A percentile compares a stretch with the other conserved stretches of the same genome.
Evolutionary conservation across 1,140 invertebrate genomes (phyloP).

Genomic region (Listronotus oregonensis): DNA sequence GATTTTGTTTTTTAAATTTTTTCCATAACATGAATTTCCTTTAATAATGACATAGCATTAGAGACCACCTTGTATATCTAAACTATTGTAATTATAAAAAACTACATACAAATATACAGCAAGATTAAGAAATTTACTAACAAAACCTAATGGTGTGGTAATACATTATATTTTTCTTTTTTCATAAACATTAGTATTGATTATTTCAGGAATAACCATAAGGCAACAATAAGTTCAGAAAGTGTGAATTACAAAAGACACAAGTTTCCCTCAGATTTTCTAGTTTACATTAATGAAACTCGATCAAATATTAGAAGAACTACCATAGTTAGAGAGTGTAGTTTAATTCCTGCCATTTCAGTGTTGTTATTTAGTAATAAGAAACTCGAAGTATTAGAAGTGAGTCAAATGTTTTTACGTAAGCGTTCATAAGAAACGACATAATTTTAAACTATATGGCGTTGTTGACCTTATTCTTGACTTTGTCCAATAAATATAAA

Average conservation of each 20-base stretch:
- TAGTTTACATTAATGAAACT: slow-evolving; percentile 54
- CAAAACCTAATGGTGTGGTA: no score
- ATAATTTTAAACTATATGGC: no score
- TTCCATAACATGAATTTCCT: no score
- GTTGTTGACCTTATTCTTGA: no score
- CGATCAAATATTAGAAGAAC: slow-evolving; percentile 51
- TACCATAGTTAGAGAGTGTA: slow-evolving; percentile 52
- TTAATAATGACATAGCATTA: no score
- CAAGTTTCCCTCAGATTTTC: slow-evolving; percentile 46
- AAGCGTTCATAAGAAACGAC: no score
- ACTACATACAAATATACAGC: no score
- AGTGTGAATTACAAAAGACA: slow-evolving; percentile 51
- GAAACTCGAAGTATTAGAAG: slow-evolving; percentile 41
- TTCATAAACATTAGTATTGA: not conserved
- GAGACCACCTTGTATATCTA: no score
- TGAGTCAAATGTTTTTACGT: slow-evolving; percentile 21
- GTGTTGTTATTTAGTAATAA: slow-evolving; percentile 52
- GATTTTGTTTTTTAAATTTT: no score
- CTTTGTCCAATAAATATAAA: no score
- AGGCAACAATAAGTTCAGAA: slow-evolving; percentile 49
- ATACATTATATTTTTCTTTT: not conserved
- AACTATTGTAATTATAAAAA: no score
- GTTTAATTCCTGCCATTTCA: slow-evolving; percentile 48
- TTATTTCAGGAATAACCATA: slow-evolving; percentile 50
- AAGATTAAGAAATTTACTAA: no score